Conservation (phyloP, 2,797 vertebrate species). For the Epinephelus coioides region DNA sequence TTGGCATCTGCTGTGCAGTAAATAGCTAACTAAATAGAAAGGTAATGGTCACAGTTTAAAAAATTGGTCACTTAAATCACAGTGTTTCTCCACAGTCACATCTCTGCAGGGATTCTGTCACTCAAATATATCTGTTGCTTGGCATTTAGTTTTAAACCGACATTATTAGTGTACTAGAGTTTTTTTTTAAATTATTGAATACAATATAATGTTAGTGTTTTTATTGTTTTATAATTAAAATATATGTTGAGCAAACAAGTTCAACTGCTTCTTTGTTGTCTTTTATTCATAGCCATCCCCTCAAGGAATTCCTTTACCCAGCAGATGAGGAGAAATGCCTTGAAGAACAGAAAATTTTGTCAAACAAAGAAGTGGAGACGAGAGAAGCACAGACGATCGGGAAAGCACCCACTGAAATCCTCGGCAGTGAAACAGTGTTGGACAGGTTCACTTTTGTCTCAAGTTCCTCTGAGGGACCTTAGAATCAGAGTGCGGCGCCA, state of each 20-base stretch:
- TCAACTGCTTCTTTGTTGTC: conserved; percentile 53
- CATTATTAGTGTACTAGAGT: background rate
- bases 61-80: background rate
- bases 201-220: background rate
- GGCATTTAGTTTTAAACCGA: conserved; percentile 1
- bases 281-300: conserved; percentile 80
- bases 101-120: background rate
- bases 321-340: conserved; percentile 86
- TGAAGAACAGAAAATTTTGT: conserved; percentile 81
- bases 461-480: conserved; percentile 78
- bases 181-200: background rate
- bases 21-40: background rate
- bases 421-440: conserved; percentile 41
- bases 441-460: conserved; percentile 62
- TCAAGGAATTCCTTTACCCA: conserved; percentile 86
- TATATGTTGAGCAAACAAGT: conserved; percentile 6
- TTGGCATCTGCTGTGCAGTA: background rate
- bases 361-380: conserved; percentile 82
- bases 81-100: conserved; percentile 1
- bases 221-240: background rate
- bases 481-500: conserved; percentile 82
- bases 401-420: conserved; percentile 58
- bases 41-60: conserved; percentile 1
- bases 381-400: conserved; percentile 76
- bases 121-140: background rate